Evolutionary conservation across 2,113 vertebrate genomes (phyloP).

Genomic region (Vidua macroura): DNA sequence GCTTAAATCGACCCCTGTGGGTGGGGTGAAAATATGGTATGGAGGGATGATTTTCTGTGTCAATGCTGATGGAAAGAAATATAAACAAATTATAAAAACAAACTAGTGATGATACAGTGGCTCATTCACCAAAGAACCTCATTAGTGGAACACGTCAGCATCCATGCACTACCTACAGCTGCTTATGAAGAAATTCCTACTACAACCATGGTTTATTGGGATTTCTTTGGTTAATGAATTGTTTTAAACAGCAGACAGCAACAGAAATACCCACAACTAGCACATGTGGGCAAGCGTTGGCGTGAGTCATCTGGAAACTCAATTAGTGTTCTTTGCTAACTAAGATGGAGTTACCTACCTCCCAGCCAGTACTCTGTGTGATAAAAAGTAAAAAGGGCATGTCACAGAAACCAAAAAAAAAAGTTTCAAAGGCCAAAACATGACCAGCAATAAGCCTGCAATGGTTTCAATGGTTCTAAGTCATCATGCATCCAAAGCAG

Average conservation of each 20-base stretch:
- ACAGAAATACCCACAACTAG: slow-evolving; percentile 87
- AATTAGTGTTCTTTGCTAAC: slow-evolving; percentile 84
- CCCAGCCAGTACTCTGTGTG: slow-evolving; percentile 99
- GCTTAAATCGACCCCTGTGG: slow-evolving; percentile 97
- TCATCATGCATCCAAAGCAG: background rate
- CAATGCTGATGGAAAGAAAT: slow-evolving; percentile 77
- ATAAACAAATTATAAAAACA: slow-evolving; percentile 71
- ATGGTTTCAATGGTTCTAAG: background rate
- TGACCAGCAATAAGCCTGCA: slow-evolving; percentile 45
- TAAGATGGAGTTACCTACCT: slow-evolving; percentile 93
- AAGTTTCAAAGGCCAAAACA: slow-evolving; percentile 70
- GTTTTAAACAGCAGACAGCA: slow-evolving; percentile 86
- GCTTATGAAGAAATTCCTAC: slow-evolving; percentile 68
- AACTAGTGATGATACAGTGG: slow-evolving; percentile 80
- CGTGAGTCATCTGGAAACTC: slow-evolving; percentile 76
- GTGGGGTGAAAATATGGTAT: slow-evolving; percentile 77
- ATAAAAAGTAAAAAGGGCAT: slow-evolving; percentile 86
- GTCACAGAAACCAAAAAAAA: slow-evolving; percentile 74
- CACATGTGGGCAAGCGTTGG: slow-evolving; percentile 92
- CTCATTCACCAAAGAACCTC: slow-evolving; percentile 89
- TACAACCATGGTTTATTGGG: slow-evolving; percentile 69
- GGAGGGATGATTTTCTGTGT: slow-evolving; percentile 72
- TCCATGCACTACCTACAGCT: slow-evolving; percentile 92
- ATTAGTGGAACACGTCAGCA: slow-evolving; percentile 86
- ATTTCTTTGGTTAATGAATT: slow-evolving; percentile 92